phyloP scores from a whole-genome alignment of 2,888 invertebrate genomes.

The Petrolisthes manimaculis region DNA sequence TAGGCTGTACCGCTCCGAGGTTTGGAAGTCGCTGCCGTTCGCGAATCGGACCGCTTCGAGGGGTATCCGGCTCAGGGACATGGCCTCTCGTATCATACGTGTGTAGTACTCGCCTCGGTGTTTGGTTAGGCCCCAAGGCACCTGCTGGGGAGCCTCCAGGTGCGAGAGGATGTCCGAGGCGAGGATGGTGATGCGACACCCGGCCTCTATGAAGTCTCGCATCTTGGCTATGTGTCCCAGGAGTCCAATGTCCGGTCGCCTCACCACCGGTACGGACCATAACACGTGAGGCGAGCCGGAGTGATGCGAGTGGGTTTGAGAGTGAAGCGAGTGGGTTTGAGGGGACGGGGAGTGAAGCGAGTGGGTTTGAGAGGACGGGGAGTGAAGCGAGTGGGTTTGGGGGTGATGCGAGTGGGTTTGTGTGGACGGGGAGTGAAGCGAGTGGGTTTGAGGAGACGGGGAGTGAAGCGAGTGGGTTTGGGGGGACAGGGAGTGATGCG shows the following conservation, averaged over 20 bases:
- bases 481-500: too few species aligned
- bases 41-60: slow-evolving; percentile 95
- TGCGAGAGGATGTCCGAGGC: slow-evolving; percentile 57
- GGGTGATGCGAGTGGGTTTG: too few species aligned
- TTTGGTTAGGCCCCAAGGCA: slow-evolving; percentile 42
- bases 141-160: slow-evolving; percentile 51
- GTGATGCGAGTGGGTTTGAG: too few species aligned
- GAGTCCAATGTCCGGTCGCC: slow-evolving; percentile 46
- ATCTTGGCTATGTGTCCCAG: slow-evolving; percentile 58
- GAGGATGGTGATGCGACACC: slow-evolving; percentile 57
- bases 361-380: too few species aligned
- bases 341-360: too few species aligned
- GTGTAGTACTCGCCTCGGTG: slow-evolving; percentile 54
- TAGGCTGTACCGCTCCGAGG: slow-evolving; percentile 82
- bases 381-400: too few species aligned
- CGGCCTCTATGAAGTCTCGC: slow-evolving; percentile 56
- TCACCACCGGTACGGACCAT: slow-evolving; percentile 54
- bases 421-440: too few species aligned
- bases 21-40: slow-evolving; percentile 73
- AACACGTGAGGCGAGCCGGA: slow-evolving; percentile 52
- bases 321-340: too few species aligned
- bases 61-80: slow-evolving; percentile 90
- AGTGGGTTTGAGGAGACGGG: too few species aligned
- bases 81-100: slow-evolving; percentile 90
- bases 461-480: too few species aligned